Conservation (phyloP, 2,888 invertebrate species). For the Flexamia atlantica region DNA sequence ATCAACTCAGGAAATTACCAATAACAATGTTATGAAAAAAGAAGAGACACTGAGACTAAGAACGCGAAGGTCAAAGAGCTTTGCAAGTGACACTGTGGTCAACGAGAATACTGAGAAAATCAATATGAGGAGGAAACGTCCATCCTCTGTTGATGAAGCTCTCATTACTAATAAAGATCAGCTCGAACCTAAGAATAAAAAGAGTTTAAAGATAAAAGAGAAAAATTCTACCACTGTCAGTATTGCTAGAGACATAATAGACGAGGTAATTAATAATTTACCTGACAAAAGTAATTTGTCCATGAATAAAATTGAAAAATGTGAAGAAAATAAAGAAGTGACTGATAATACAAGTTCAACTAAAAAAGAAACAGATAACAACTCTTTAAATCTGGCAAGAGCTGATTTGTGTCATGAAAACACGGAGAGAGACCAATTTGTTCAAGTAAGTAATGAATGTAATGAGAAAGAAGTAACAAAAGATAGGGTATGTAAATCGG, state of each 20-base stretch:
- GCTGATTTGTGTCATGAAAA: not conserved
- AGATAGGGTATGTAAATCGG: not conserved
- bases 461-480: not conserved
- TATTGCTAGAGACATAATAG: slow-evolving; percentile 8
- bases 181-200: not conserved
- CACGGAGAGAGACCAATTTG: not conserved
- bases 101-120: slow-evolving; percentile 1
- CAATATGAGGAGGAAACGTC: slow-evolving; percentile 2
- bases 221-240: not conserved
- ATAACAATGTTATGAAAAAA: slow-evolving; percentile 5
- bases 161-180: not conserved
- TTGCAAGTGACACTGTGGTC: slow-evolving; percentile 5
- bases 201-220: not conserved
- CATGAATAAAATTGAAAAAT: not conserved
- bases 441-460: not conserved
- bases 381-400: not conserved
- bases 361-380: not conserved
- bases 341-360: not conserved
- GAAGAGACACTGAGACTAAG: not conserved
- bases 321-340: not conserved
- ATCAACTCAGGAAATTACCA: not conserved
- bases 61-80: not conserved
- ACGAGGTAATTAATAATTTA: slow-evolving; percentile 6
- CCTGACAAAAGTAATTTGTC: not conserved
- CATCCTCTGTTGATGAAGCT: slow-evolving; percentile 48